phyloP scores from a whole-genome alignment of 2,113 vertebrate genomes.

The Myotis lucifugus region DNA sequence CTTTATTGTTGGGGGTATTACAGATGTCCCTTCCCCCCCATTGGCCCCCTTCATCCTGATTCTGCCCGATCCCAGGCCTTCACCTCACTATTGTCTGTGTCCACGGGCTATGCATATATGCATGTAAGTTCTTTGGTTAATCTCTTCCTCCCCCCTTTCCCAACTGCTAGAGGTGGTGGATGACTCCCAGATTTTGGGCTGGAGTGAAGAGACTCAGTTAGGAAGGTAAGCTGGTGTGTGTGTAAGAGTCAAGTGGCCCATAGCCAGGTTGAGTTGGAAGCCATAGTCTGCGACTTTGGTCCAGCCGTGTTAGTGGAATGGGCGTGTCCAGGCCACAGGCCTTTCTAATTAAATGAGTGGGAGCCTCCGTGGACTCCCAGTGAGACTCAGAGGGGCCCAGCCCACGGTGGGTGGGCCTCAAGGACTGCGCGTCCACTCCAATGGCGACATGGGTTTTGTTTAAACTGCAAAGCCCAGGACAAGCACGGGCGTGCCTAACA shows the following conservation, averaged over 20 bases:
- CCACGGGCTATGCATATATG: too few species aligned
- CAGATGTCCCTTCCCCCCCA: too few species aligned
- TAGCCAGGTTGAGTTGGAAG: neutral
- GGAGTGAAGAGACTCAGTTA: neutral
- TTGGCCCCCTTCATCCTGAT: too few species aligned
- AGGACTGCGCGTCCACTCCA: fast-evolving
- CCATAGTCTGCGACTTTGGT: too few species aligned
- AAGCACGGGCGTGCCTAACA: fast-evolving
- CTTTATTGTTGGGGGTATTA: too few species aligned
- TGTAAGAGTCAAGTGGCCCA: too few species aligned
- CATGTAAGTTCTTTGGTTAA: too few species aligned
- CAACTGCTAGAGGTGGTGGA: neutral
- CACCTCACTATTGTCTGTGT: too few species aligned
- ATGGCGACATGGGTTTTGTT: too few species aligned
- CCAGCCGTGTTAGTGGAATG: neutral
- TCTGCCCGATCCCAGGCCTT: too few species aligned
- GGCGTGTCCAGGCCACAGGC: neutral
- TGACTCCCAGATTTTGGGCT: neutral
- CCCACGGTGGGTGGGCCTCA: neutral
- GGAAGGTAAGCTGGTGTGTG: neutral
- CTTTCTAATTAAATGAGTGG: neutral
- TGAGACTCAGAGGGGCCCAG: neutral
- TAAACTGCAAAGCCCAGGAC: neutral
- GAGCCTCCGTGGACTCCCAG: neutral
- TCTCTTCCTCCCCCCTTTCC: neutral